Base-by-base conservation (phyloP, 2,888 invertebrate genomes). In the Ormyrus rosae region DNA sequence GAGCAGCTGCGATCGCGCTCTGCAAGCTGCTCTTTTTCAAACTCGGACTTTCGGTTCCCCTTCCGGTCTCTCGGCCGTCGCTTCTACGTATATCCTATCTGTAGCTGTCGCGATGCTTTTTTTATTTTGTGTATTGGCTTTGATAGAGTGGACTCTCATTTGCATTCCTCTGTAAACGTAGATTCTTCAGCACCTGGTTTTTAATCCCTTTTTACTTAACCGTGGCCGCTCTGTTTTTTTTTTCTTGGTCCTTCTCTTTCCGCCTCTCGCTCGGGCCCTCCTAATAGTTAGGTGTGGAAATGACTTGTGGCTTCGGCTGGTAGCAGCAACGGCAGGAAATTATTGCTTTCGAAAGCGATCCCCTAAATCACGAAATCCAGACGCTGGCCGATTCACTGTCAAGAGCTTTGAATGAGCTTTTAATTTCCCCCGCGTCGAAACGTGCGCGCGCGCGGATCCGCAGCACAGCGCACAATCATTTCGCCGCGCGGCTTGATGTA, bases 261-360 rank as follows among this genome's bases (percentile, higher is more conserved):
- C 34, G 34, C 4, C 34, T 2, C 48, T 63, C 46, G 53, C 64
- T 55, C 65, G 75, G 34, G 74, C 69, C 69, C 80, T 76, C 84
- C 86, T 90, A 90, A 89, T 89, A 85, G 86, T 87, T 88, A 89
- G 90, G 90, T 89, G 90, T 89, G 87, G 90, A 90, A 89, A 90
- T 89, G 89, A 90, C 88, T 90, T 88, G 90, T 89, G 87, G 87
- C 87, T 86, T 85, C 84, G 86, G 86, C 82, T 86, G 86, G 86
- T 87, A 87, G 86, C 56, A n/a, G 71, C 13, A 75, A 87, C 85
- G 85, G 81, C 86, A 87, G 86, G 85, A 87, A 88, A 88, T 87
- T 88, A 86, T 88, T 87, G 87, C 87, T 87, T 87, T 87, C 85
- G 82, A 82, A 82, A 86, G 83, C 86, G 86, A 87, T 86, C 86